Evolutionary conservation across 2,888 invertebrate genomes (phyloP).

Genomic region (Biston betularia): DNA sequence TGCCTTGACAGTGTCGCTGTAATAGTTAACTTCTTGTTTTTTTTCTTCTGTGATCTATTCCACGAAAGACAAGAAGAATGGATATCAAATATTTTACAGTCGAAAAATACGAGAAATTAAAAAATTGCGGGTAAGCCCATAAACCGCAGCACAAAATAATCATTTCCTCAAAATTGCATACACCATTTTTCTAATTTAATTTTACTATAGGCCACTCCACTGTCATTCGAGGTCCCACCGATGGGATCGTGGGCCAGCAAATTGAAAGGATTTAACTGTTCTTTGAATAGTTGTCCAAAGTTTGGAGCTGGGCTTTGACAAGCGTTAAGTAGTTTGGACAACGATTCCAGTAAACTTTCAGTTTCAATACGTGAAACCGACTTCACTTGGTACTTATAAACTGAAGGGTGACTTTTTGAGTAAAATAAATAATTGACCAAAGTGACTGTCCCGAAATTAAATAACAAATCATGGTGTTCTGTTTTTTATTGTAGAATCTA

Average conservation of each 20-base stretch:
- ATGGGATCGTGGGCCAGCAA: conserved; percentile 56
- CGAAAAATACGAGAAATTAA: too few species aligned
- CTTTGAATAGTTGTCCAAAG: conserved; percentile 52
- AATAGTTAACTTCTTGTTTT: too few species aligned
- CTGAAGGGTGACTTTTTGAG: background rate
- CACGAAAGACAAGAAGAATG: too few species aligned
- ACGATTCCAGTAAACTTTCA: conserved; percentile 19
- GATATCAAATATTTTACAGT: too few species aligned
- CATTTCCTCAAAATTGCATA: background rate
- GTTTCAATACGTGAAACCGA: conserved; percentile 6
- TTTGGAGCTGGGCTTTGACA: conserved; percentile 36
- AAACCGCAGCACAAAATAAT: too few species aligned
- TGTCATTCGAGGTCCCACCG: conserved; percentile 59
- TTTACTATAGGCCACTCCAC: conserved; percentile 43
- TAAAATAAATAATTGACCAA: too few species aligned
- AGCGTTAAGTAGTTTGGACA: conserved; percentile 44
- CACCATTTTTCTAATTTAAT: background rate
- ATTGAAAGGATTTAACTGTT: conserved; percentile 67
- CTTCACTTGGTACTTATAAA: background rate
- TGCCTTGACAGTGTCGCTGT: too few species aligned
- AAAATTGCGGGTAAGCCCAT: too few species aligned
- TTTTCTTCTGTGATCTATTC: too few species aligned
- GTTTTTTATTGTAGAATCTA: too few species aligned
- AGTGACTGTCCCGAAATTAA: too few species aligned
- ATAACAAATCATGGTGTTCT: too few species aligned